phyloP scores from a whole-genome alignment of 2,888 invertebrate genomes.

The Hydrotaea diabolus region DNA sequence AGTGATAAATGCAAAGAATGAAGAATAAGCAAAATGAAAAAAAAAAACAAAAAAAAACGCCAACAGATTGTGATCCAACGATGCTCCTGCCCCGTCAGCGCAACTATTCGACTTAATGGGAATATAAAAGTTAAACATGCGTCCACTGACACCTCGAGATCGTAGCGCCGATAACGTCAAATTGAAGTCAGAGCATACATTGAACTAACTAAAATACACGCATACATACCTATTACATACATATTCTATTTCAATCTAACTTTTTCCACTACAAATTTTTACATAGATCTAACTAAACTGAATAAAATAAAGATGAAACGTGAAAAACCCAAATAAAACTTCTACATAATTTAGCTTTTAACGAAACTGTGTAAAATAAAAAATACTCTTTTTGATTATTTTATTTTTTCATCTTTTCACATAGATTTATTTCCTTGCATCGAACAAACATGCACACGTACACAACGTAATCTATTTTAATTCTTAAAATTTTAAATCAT shows the following conservation, averaged over 20 bases:
- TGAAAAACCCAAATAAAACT: too few relatives aligned
- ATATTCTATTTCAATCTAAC: conserved; percentile 20
- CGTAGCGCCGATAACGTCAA: background rate
- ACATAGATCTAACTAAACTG: conserved; percentile 2
- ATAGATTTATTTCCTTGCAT: background rate
- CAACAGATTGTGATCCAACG: background rate
- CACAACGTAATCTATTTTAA: background rate
- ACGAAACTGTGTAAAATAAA: conserved; percentile 23
- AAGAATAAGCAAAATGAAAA: too few relatives aligned
- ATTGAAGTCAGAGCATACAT: background rate
- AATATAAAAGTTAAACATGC: background rate
- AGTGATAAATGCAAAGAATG: background rate
- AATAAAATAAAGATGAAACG: conserved; percentile 4
- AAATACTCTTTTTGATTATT: background rate
- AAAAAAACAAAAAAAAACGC: too few relatives aligned
- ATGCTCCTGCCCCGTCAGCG: background rate
- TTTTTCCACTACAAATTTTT: conserved; percentile 29
- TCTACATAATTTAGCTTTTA: conserved; percentile 18
- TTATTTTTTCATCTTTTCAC: background rate
- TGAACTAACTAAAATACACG: background rate
- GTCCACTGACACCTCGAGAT: background rate
- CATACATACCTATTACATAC: background rate
- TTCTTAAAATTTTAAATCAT: conserved; percentile 18
- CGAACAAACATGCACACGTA: background rate
- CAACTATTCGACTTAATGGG: background rate